Evolutionary conservation across 2,797 vertebrate species (phyloP).

Genomic region (Malurus splendens): DNA sequence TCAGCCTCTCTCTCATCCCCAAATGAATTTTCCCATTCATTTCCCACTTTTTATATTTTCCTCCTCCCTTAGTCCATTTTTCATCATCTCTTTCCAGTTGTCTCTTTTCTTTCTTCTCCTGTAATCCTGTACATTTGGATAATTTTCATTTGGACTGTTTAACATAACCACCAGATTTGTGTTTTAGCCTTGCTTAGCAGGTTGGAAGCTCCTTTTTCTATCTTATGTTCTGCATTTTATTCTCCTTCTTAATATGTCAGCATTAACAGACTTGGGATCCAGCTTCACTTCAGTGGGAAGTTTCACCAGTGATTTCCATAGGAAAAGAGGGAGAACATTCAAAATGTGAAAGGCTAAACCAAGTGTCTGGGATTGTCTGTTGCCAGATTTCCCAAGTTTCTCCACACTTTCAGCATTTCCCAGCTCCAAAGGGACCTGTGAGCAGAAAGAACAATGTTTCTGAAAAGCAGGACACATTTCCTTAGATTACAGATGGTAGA

Average conservation of each 20-base stretch:
- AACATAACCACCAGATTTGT: conserved; percentile 54
- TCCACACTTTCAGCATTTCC: background rate
- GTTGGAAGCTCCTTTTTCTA: conserved; percentile 16
- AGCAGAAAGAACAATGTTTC: background rate
- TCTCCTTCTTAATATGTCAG: background rate
- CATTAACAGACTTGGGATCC: background rate
- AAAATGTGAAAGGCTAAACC: background rate
- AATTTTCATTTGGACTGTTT: conserved; percentile 40
- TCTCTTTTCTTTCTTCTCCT: conserved; percentile 22
- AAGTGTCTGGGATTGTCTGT: background rate
- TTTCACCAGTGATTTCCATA: background rate
- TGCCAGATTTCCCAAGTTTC: background rate
- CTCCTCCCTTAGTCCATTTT: conserved; percentile 3
- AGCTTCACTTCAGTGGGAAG: background rate
- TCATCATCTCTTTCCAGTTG: background rate
- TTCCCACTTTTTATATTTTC: conserved; percentile 4
- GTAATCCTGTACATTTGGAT: conserved; percentile 38
- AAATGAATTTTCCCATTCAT: background rate
- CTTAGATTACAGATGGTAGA: background rate
- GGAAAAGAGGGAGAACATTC: background rate
- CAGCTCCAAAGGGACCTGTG: background rate
- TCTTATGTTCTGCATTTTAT: background rate
- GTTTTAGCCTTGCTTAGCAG: conserved; percentile 32
- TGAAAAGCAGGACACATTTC: background rate
- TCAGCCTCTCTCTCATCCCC: background rate